phyloP scores from a whole-genome alignment of 2,113 vertebrate genomes.

The Dolichallabes microphthalmus region DNA sequence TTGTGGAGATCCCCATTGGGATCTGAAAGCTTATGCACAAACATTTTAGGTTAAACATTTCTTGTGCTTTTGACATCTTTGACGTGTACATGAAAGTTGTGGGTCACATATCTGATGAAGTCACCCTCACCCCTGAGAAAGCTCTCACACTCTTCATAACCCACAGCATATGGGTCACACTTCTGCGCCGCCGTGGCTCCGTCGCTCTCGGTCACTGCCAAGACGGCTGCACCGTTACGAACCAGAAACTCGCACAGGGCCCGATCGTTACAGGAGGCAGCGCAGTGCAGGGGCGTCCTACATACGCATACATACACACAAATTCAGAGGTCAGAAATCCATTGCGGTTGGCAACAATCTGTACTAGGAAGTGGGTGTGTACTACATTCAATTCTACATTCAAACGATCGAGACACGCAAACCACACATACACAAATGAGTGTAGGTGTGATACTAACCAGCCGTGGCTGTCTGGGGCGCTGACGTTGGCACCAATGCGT shows the following conservation, averaged over 20 bases:
- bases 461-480: slow-evolving; percentile 87
- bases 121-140: slow-evolving; percentile 79
- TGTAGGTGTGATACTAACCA: slow-evolving; percentile 73
- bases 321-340: not conserved
- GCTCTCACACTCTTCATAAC: slow-evolving; percentile 79
- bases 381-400: not conserved
- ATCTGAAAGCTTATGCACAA: not conserved
- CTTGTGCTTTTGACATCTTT: not conserved
- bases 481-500: slow-evolving; percentile 81
- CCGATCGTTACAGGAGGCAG: slow-evolving; percentile 87
- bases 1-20: not conserved
- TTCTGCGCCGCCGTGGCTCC: slow-evolving; percentile 82
- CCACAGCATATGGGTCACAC: slow-evolving; percentile 83
- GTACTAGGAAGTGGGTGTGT: not conserved
- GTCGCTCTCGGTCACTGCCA: slow-evolving; percentile 83
- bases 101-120: not conserved
- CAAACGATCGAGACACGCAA: not conserved
- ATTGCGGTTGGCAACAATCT: not conserved
- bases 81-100: not conserved
- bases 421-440: not conserved
- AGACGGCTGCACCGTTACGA: slow-evolving; percentile 81
- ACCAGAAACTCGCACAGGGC: slow-evolving; percentile 82
- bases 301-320: slow-evolving; percentile 21
- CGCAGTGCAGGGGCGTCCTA: slow-evolving; percentile 89
- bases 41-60: not conserved